Base-by-base conservation (phyloP, 2,113 vertebrate species). In the Syrmaticus mikado region DNA sequence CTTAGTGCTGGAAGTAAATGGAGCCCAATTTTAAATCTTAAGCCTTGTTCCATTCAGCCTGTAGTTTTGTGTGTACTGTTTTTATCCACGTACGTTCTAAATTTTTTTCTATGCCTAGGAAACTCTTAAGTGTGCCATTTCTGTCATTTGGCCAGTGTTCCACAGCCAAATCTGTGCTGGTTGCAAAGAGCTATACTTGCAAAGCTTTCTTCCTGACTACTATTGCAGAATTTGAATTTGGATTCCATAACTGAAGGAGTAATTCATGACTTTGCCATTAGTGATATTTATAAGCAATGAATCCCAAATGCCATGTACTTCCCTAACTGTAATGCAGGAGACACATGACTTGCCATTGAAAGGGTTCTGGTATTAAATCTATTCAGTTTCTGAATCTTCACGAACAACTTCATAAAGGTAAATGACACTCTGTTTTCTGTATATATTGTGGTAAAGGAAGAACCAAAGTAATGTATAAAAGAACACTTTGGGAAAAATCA, bases 391-490 rank as follows among this genome's bases (percentile, higher is more conserved):
- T 79, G 48, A 70, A 16, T 48, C 57, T 82, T 82, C 77, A 41
- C 41, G 77, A 87, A 38, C 40, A 66, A 8, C 36, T 92, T 93
- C 50, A 70, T 73, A 45, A 48, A 79, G 43, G 62, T 75, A 72
- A 93, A 73, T 79, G 78, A 25, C 77, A 83, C 83, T 94, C 90
- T 96, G 41, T 84, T 94, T 93, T 96, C 83, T 91, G 67, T 94
- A 85, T 91, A 85, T 95, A 87, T 91, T 87, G 75, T 82, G 87
- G 92, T 73, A 64, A 90, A 94, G 89, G 79, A 95, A 91, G 93
- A 87, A 73, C 41, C 64, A 87, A 91, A 94, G 78, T 92, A 91
- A 94, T 93, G 89, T 91, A 85, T 89, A 92, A 94, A 95, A 95
- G 72, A 91, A 95, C 82, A 95, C 85, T 82, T 28, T 87, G 90